These are phyloP conservation scores for Channallabes apus DNA, from an alignment of 2,797 vertebrate genomes.

Conservation along the genomic window DNA sequence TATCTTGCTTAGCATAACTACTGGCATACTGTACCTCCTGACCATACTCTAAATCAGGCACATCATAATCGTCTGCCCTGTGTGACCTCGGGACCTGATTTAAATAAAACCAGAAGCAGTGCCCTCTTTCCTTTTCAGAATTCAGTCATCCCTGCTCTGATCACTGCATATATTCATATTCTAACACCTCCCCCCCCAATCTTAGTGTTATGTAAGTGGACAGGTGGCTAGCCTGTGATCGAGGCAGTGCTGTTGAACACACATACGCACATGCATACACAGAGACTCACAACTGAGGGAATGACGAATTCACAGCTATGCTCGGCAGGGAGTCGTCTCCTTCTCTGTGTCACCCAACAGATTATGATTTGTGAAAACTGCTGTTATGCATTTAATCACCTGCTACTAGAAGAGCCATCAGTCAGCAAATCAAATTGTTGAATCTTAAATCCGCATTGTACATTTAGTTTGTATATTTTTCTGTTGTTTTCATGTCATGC, in stretches of 20 bases:
- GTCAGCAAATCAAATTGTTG: neutral
- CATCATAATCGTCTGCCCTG: neutral
- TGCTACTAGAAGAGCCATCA: neutral
- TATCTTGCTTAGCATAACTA: neutral
- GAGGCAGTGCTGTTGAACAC: constrained; percentile 49
- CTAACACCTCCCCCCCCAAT: constrained; percentile 59
- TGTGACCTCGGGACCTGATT: constrained; percentile 23
- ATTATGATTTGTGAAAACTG: constrained; percentile 27
- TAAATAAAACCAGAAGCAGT: constrained; percentile 32
- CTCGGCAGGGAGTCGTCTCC: constrained; percentile 15
- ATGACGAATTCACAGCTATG: constrained; percentile 39
- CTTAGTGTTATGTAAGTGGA: constrained; percentile 72
- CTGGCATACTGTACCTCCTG: neutral
- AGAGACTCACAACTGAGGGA: constrained; percentile 42
- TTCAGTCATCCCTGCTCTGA: constrained; percentile 44
- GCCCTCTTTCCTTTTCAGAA: neutral
- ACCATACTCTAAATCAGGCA: neutral
- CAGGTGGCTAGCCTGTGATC: constrained; percentile 68
- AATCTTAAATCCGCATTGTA: neutral
- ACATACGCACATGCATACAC: constrained; percentile 29
- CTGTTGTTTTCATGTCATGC: neutral
- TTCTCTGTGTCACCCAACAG: constrained; percentile 12
- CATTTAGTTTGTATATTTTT: neutral
- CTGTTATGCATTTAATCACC: constrained; percentile 4
- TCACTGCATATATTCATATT: constrained; percentile 54